phyloP scores from a whole-genome alignment of 2,888 invertebrate species.

The Tanypteryx hageni region DNA sequence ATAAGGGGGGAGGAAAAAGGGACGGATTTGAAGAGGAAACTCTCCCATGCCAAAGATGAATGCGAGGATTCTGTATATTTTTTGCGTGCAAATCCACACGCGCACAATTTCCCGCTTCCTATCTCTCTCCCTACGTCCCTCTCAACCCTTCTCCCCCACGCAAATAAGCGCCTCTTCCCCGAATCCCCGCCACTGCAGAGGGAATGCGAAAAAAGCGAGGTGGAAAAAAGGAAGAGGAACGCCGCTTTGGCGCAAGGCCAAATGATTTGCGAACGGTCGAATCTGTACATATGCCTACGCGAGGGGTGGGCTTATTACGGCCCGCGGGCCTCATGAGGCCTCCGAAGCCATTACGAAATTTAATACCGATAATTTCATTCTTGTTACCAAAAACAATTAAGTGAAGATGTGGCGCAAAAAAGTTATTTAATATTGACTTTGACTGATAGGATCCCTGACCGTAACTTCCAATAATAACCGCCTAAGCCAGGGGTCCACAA shows the following conservation, averaged over 20 bases:
- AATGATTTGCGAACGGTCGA: background rate
- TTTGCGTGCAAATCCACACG: background rate
- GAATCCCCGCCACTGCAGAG: conserved; percentile 48
- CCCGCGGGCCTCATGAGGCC: no score
- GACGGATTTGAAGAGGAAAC: background rate
- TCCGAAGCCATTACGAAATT: no score
- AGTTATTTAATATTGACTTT: no score
- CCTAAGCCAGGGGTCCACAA: no score
- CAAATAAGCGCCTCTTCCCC: background rate
- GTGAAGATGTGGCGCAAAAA: no score
- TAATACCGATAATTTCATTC: no score
- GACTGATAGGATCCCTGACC: no score
- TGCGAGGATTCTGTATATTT: background rate
- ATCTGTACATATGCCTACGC: no score
- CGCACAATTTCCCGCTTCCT: background rate
- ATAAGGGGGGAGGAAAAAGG: background rate
- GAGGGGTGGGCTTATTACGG: no score
- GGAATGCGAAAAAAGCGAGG: conserved; percentile 48
- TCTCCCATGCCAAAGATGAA: background rate
- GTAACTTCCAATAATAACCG: no score
- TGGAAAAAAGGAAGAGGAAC: background rate
- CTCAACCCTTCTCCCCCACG: background rate
- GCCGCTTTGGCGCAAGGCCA: background rate
- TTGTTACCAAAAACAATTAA: no score
- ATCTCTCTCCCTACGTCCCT: background rate